Evolutionary conservation across 1,140 invertebrate species (phyloP).

Genomic region (Drosophila ficusphila): DNA sequence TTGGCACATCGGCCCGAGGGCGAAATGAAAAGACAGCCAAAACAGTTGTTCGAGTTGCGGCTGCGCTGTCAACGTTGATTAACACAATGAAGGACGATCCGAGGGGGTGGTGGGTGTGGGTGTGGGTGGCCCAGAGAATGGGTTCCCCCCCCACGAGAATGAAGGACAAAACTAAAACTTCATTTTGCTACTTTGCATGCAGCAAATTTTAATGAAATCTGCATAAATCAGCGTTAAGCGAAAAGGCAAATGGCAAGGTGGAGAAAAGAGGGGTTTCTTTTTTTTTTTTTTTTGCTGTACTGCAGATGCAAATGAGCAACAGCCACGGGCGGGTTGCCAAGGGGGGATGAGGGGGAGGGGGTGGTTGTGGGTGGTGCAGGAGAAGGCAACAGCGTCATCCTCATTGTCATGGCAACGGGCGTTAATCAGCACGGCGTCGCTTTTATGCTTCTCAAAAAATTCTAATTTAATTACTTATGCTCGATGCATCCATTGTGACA

Average conservation of each 20-base stretch:
- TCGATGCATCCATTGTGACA: slow-evolving; percentile 81
- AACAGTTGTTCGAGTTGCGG: slow-evolving; percentile 72
- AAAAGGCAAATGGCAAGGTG: slow-evolving; percentile 32
- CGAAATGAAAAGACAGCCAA: slow-evolving; percentile 30
- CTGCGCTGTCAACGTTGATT: slow-evolving; percentile 78
- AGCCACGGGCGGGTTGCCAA: slow-evolving; percentile 17
- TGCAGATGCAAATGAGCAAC: slow-evolving; percentile 77
- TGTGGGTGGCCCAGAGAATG: not conserved
- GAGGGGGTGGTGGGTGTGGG: not conserved
- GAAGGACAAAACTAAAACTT: slow-evolving; percentile 72
- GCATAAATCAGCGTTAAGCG: slow-evolving; percentile 82
- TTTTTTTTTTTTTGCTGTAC: too few species aligned
- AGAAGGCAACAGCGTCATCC: slow-evolving; percentile 25
- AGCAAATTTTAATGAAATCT: slow-evolving; percentile 81
- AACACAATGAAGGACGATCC: slow-evolving; percentile 72
- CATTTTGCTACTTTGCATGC: slow-evolving; percentile 75
- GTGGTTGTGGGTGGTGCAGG: slow-evolving; percentile 1
- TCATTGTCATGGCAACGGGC: slow-evolving; percentile 70
- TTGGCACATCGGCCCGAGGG: slow-evolving; percentile 33
- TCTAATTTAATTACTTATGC: slow-evolving; percentile 84
- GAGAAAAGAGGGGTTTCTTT: not conserved
- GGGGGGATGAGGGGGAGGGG: not conserved
- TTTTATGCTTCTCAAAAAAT: slow-evolving; percentile 78
- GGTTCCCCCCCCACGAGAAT: slow-evolving; percentile 30
- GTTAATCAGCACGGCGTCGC: slow-evolving; percentile 68